These are phyloP conservation scores for Tympanoctomys barrerae DNA, from an alignment of 2,797 vertebrate genomes.

Conservation along the genomic window DNA sequence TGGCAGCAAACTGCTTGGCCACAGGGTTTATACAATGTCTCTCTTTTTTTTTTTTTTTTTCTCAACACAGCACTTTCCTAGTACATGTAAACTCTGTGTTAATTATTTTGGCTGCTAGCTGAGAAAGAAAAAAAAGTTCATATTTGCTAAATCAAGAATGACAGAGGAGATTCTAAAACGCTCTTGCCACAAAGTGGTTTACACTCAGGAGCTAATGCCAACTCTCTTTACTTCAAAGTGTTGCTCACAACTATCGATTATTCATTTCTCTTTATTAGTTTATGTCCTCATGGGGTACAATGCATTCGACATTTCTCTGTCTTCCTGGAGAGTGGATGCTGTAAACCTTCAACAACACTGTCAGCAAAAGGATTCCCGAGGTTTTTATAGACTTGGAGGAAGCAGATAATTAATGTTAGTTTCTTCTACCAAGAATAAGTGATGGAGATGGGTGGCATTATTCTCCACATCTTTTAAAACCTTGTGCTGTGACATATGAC, in stretches of 20 bases:
- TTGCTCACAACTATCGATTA: constrained; percentile 64
- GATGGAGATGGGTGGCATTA: background rate
- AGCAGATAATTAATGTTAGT: constrained; percentile 55
- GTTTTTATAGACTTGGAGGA: background rate
- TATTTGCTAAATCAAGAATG: constrained; percentile 78
- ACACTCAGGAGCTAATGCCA: constrained; percentile 42
- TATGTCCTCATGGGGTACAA: constrained; percentile 43
- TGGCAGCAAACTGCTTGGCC: constrained; percentile 77
- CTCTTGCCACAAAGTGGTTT: constrained; percentile 65
- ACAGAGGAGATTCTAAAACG: constrained; percentile 65
- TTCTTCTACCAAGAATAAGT: constrained; percentile 38
- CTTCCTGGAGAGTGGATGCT: constrained; percentile 48
- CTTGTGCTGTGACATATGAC: background rate
- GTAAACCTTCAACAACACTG: constrained; percentile 57
- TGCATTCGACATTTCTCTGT: constrained; percentile 61
- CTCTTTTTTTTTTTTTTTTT: background rate
- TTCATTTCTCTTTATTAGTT: constrained; percentile 80
- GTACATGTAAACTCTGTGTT: constrained; percentile 75
- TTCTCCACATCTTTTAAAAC: background rate
- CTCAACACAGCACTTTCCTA: constrained; percentile 73
- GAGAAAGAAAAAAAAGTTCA: constrained; percentile 75
- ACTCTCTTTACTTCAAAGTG: constrained; percentile 28
- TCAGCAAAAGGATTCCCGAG: constrained; percentile 58
- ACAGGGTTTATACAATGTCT: constrained; percentile 74
- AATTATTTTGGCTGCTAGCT: constrained; percentile 80